Conservation (phyloP, 2,797 vertebrate genomes). For the Artibeus lituratus region DNA sequence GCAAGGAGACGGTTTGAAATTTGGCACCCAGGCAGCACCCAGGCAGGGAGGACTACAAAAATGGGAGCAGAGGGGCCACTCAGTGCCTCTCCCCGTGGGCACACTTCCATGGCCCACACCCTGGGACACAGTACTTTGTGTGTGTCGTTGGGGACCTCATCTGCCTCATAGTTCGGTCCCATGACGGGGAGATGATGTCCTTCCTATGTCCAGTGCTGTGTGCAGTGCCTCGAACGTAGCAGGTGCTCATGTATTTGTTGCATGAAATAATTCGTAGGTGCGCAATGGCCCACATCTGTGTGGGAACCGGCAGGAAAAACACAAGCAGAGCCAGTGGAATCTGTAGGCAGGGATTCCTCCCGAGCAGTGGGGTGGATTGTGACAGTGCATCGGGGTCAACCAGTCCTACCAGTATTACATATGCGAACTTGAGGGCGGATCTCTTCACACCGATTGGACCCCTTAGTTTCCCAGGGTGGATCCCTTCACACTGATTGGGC, state of each 20-base stretch:
- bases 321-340: background rate
- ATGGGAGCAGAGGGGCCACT: background rate
- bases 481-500: no score
- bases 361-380: background rate
- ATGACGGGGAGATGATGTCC: background rate
- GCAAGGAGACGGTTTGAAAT: background rate
- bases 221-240: background rate
- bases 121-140: background rate
- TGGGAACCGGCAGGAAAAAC: background rate
- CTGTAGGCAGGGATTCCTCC: background rate
- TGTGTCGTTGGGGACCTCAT: background rate
- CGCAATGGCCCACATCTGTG: background rate
- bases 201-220: no score
- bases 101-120: accelerated
- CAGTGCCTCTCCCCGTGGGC: accelerated
- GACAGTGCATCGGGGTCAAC: background rate
- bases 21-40: background rate
- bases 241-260: background rate
- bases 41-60: background rate
- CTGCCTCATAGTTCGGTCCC: background rate
- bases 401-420: background rate
- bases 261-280: background rate
- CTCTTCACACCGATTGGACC: no score
- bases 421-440: background rate
- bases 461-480: no score